These are phyloP conservation scores for Nephrotoma guestfalica DNA, from an alignment of 2,888 invertebrate species.

Conservation along the genomic window DNA sequence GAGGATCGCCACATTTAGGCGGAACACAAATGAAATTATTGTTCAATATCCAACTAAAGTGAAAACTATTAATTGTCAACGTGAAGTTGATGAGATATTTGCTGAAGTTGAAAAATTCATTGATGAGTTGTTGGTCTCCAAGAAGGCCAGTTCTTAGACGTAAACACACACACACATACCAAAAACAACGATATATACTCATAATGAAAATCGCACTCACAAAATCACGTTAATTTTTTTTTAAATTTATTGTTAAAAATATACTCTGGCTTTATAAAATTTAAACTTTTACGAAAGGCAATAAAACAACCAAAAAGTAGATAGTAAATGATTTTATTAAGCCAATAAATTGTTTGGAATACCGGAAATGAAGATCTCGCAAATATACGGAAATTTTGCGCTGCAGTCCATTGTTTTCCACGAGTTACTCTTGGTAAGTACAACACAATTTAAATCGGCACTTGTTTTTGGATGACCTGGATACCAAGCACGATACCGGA, in stretches of 20 bases:
- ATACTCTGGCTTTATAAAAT: background rate
- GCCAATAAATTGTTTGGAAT: background rate
- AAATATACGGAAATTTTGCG: background rate
- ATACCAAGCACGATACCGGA: slow-evolving; percentile 49
- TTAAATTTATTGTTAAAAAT: background rate
- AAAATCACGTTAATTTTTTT: background rate
- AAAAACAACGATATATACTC: background rate
- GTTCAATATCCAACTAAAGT: slow-evolving; percentile 64
- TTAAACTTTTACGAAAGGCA: background rate
- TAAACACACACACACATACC: background rate
- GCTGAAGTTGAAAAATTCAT: slow-evolving; percentile 46
- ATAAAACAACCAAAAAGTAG: background rate
- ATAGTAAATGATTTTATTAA: background rate
- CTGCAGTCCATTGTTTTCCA: background rate
- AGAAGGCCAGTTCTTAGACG: background rate
- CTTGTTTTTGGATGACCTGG: slow-evolving; percentile 40
- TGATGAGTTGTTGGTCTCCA: slow-evolving; percentile 32
- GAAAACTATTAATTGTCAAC: slow-evolving; percentile 55
- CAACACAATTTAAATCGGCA: background rate
- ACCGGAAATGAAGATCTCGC: background rate
- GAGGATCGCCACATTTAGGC: slow-evolving; percentile 78
- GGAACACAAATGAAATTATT: slow-evolving; percentile 73
- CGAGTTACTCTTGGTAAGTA: background rate
- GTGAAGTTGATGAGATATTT: slow-evolving; percentile 62
- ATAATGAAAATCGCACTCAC: background rate